These are phyloP conservation scores for Bucco capensis DNA, from an alignment of 2,113 vertebrate genomes.

Conservation along the genomic window DNA sequence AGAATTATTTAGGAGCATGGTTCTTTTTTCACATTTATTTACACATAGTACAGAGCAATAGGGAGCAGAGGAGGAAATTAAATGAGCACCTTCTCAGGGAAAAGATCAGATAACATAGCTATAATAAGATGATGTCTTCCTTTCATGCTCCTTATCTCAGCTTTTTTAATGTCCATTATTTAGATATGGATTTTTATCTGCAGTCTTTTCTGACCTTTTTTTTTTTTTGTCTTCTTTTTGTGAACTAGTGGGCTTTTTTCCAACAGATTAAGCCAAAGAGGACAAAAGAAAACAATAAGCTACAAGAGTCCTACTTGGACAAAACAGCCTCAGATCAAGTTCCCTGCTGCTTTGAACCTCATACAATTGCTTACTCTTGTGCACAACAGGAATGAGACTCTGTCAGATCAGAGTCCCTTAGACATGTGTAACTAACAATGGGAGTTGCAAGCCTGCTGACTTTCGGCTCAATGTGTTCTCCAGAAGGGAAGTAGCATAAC, in stretches of 20 bases:
- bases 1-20: not conserved
- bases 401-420: not conserved
- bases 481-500: not conserved
- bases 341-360: not conserved
- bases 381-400: not conserved
- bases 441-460: not conserved
- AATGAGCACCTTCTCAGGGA: not conserved
- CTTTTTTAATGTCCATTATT: not conserved
- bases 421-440: not conserved
- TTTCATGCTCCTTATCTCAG: not conserved
- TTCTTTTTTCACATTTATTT: not conserved
- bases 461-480: not conserved
- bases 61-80: not conserved
- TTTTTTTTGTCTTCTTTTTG: not conserved
- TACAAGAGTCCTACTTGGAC: not conserved
- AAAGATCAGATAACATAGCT: not conserved
- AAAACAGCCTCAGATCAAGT: constrained; percentile 1
- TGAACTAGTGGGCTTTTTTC: not conserved
- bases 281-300: not conserved
- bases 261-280: not conserved
- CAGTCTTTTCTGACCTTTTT: not conserved
- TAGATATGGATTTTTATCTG: not conserved
- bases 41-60: not conserved
- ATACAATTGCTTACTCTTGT: not conserved
- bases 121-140: not conserved